phyloP scores from a whole-genome alignment of 2,113 vertebrate species.

The Lasiurus cinereus region DNA sequence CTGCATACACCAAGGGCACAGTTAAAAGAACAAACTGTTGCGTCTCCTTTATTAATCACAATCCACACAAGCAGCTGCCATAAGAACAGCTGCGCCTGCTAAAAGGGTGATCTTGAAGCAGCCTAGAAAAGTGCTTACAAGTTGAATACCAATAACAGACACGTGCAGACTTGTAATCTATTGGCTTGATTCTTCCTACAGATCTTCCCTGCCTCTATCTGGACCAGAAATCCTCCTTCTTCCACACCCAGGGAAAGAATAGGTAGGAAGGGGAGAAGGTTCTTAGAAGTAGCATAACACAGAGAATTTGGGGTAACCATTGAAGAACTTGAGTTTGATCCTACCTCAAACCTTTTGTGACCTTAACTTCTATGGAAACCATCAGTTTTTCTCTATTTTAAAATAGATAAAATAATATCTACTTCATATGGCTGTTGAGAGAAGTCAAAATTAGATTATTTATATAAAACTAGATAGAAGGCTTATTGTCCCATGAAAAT shows the following conservation, averaged over 20 bases:
- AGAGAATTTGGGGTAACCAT: neutral
- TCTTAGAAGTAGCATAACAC: neutral
- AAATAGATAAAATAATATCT: neutral
- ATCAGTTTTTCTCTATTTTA: neutral
- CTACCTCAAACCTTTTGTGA: neutral
- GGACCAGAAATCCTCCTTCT: neutral
- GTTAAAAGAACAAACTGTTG: conserved; percentile 74
- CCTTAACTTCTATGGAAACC: neutral
- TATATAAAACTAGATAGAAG: neutral
- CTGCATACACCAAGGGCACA: conserved; percentile 64
- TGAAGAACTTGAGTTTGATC: neutral
- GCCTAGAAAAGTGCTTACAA: conserved; percentile 62
- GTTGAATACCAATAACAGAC: neutral
- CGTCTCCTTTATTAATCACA: conserved; percentile 77
- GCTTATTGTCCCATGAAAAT: conserved; percentile 20
- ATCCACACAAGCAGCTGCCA: conserved; percentile 79
- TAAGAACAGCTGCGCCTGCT: conserved; percentile 80
- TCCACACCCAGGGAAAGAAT: neutral
- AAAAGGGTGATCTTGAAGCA: conserved; percentile 76
- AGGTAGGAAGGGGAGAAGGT: neutral
- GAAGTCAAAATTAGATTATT: neutral
- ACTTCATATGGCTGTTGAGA: neutral
- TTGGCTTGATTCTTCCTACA: neutral
- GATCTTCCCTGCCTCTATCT: neutral
- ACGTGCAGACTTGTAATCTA: neutral